phyloP scores from a whole-genome alignment of 2,888 invertebrate species.

The Podabrus alpinus region DNA sequence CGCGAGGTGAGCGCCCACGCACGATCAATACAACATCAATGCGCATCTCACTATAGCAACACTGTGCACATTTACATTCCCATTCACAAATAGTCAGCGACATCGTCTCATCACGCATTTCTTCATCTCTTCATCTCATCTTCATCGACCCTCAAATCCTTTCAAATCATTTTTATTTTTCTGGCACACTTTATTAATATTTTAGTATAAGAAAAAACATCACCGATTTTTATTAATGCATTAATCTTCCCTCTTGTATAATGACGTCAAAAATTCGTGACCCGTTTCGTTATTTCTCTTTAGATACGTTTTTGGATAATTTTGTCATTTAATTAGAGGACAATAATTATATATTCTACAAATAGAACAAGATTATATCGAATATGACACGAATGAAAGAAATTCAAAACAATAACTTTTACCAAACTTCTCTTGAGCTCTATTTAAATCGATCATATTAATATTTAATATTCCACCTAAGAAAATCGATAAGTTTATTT shows the following conservation, averaged over 20 bases:
- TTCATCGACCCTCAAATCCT: not conserved
- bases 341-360: constrained; percentile 1
- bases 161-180: not conserved
- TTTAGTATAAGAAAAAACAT: constrained; percentile 9
- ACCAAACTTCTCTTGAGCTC: not conserved
- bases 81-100: constrained; percentile 40
- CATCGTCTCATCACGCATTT: constrained; percentile 6
- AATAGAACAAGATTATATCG: constrained; percentile 2
- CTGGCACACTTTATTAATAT: not conserved
- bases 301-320: constrained; percentile 9
- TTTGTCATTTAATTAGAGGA: constrained; percentile 10
- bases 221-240: not conserved
- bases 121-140: not conserved
- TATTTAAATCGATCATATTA: not conserved
- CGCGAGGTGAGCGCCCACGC: constrained; percentile 47
- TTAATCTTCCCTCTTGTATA: not conserved
- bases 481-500: constrained; percentile 1
- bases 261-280: constrained; percentile 27
- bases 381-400: not conserved
- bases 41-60: constrained; percentile 45
- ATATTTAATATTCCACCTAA: not conserved
- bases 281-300: not conserved
- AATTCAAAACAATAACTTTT: not conserved
- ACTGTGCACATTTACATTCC: constrained; percentile 43
- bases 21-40: constrained; percentile 39